Evolutionary conservation across 2,888 invertebrate species (phyloP).

Genomic region (Cheilosia soror): DNA sequence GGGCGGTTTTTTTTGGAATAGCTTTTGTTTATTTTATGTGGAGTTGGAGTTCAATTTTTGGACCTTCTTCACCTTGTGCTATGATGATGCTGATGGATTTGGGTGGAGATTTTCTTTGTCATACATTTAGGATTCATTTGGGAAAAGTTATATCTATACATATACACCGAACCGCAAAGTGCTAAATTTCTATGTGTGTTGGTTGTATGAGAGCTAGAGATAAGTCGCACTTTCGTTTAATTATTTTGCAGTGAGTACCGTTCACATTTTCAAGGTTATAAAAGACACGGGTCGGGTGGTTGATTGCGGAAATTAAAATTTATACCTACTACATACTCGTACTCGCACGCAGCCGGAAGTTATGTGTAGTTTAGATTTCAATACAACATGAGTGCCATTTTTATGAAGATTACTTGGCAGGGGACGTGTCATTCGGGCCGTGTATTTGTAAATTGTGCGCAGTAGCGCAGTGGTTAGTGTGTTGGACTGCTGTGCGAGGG

Average conservation of each 20-base stretch:
- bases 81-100: not conserved
- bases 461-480: no score
- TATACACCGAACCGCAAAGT: conserved; percentile 29
- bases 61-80: conserved; percentile 12
- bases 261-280: conserved; percentile 41
- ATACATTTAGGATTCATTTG: conserved; percentile 47
- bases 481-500: no score
- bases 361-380: conserved; percentile 14
- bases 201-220: conserved; percentile 14
- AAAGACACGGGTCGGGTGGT: conserved; percentile 12
- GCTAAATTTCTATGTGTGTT: conserved; percentile 7
- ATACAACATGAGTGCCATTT: not conserved
- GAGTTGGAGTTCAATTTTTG: conserved; percentile 21
- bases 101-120: conserved; percentile 48
- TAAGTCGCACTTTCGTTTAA: conserved; percentile 22
- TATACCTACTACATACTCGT: conserved; percentile 14
- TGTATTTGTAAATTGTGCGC: not conserved
- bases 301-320: conserved; percentile 61
- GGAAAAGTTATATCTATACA: conserved; percentile 57
- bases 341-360: conserved; percentile 20
- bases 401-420: not conserved
- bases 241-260: not conserved
- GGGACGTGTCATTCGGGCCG: not conserved
- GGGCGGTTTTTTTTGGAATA: conserved; percentile 23
- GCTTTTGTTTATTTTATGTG: conserved; percentile 29